Percentiles rank a stretch among this genome's conserved stretches.
These are phyloP conservation scores for Oreohelix idahoensis DNA, from an alignment of 1,140 invertebrate genomes.

Conservation along the genomic window DNA sequence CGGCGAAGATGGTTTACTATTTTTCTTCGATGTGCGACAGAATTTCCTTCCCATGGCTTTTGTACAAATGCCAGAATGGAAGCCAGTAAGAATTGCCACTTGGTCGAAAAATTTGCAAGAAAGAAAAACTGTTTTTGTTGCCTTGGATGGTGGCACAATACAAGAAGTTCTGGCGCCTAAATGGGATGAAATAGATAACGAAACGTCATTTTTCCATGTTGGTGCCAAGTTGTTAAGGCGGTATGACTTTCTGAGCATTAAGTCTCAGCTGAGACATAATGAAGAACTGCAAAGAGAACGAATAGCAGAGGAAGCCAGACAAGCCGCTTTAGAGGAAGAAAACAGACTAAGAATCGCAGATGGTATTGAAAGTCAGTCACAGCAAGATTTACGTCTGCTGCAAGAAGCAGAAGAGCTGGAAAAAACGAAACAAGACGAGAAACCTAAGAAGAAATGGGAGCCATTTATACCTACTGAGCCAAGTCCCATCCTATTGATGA, in stretches of 20 bases:
- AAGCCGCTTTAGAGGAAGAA: constrained; percentile 24
- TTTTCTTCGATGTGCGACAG: constrained; percentile 26
- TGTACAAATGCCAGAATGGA: constrained; percentile 21
- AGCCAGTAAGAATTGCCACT: neutral
- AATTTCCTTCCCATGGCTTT: constrained; percentile 22
- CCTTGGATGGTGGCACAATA: neutral
- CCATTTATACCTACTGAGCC: constrained; percentile 29
- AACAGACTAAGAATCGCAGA: constrained; percentile 21
- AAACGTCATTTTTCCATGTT: neutral
- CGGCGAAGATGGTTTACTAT: constrained; percentile 26
- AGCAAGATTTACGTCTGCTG: constrained; percentile 39
- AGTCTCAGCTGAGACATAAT: constrained; percentile 26
- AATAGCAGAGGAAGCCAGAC: constrained; percentile 20
- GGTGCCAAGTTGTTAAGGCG: neutral
- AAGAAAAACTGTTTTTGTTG: constrained; percentile 14
- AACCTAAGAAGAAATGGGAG: constrained; percentile 27
- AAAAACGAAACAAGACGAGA: neutral
- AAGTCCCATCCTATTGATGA: constrained; percentile 30
- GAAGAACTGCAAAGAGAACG: constrained; percentile 27
- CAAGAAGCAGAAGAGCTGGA: constrained; percentile 31
- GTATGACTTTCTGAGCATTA: constrained; percentile 31
- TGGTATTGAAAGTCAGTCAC: constrained; percentile 33
- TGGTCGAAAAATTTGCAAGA: constrained; percentile 1
- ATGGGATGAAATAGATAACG: constrained; percentile 19
- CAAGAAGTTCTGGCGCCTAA: constrained; percentile 21